Percentiles rank a stretch among this genome's conserved stretches.
Evolutionary conservation across 2,888 invertebrate genomes (phyloP).

Genomic region (Heteromyza rotundicornis): DNA sequence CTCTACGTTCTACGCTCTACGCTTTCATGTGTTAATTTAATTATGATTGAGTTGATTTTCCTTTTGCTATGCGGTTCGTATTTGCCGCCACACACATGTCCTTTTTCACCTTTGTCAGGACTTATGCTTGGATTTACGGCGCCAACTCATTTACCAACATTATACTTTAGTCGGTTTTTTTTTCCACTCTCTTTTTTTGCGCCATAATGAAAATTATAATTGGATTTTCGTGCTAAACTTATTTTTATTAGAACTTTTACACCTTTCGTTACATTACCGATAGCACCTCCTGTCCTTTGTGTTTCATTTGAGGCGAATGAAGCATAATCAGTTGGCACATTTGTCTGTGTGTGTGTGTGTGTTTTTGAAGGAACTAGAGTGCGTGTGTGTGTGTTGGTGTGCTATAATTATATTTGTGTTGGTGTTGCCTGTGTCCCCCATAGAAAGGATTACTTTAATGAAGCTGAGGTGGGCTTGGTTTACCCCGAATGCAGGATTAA

Average conservation of each 20-base stretch:
- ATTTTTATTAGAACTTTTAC: conserved; percentile 12
- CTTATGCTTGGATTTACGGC: conserved; percentile 33
- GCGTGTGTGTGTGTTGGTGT: conserved; percentile 24
- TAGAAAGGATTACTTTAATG: background rate
- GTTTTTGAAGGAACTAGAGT: too few relatives aligned
- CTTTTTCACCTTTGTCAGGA: conserved; percentile 29
- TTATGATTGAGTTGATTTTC: conserved; percentile 38
- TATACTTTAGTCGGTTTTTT: too few relatives aligned
- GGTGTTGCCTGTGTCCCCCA: background rate
- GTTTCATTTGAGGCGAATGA: too few relatives aligned
- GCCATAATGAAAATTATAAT: conserved; percentile 31
- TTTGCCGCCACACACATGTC: conserved; percentile 20
- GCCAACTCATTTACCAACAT: too few relatives aligned
- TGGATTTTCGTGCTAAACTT: conserved; percentile 36
- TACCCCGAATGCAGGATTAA: too few relatives aligned
- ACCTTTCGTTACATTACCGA: conserved; percentile 8
- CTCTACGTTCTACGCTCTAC: background rate
- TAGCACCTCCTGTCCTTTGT: background rate
- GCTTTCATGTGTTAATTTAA: conserved; percentile 34
- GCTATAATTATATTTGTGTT: background rate
- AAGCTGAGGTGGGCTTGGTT: background rate
- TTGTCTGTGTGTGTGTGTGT: conserved; percentile 15
- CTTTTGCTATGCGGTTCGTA: background rate
- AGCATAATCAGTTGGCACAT: background rate
- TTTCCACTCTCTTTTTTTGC: background rate